A percentile compares a stretch with the other conserved stretches of the same genome.
Evolutionary conservation across 2,888 invertebrate species (phyloP).

Genomic region (Papilio elwesi): DNA sequence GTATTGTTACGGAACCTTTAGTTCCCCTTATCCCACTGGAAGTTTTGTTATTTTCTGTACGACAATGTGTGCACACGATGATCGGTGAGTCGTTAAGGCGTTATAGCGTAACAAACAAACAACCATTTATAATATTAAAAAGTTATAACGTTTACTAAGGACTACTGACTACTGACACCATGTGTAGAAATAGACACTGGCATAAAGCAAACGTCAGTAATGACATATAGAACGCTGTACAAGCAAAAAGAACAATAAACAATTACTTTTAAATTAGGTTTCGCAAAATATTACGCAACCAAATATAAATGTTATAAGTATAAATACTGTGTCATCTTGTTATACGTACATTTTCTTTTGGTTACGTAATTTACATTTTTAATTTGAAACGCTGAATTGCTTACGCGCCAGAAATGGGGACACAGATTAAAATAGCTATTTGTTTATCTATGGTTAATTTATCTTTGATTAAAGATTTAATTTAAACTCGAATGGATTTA

Average conservation of each 20-base stretch:
- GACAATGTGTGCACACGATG: too few species aligned
- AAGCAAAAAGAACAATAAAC: not conserved
- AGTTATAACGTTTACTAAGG: too few species aligned
- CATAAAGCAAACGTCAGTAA: not conserved
- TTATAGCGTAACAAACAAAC: too few species aligned
- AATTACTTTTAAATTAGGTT: not conserved
- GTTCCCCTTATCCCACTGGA: too few species aligned
- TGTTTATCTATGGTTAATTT: not conserved
- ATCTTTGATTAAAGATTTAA: not conserved
- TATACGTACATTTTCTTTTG: not conserved
- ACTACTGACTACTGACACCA: too few species aligned
- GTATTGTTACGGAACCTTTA: too few species aligned
- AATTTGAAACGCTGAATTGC: not conserved
- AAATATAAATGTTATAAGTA: slow-evolving; percentile 5
- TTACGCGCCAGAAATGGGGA: not conserved
- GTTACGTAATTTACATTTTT: not conserved
- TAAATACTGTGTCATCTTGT: not conserved
- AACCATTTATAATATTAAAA: too few species aligned
- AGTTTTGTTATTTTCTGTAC: too few species aligned
- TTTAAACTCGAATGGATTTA: not conserved
- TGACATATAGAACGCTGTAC: not conserved
- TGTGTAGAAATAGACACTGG: not conserved
- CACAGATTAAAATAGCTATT: slow-evolving; percentile 10
- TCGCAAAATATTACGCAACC: slow-evolving; percentile 7
- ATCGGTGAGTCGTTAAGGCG: too few species aligned